Base-by-base conservation (phyloP, 1,140 invertebrate species). In the Euglossa dilemma region DNA sequence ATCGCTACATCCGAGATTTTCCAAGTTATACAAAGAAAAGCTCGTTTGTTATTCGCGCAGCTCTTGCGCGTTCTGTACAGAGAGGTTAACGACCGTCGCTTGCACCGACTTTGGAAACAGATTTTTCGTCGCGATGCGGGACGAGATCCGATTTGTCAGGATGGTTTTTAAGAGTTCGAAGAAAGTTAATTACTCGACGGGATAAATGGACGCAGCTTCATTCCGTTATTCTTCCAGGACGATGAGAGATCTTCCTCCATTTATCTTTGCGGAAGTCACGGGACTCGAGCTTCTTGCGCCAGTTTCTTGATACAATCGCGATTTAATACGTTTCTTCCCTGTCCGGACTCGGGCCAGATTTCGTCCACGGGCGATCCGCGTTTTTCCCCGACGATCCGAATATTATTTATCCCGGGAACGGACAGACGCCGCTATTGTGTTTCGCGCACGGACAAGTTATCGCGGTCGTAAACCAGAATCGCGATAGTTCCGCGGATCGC, bases 151-250 rank as follows among this genome's bases (percentile, higher is more conserved):
- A 81, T 74, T 75, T 74, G 64, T 81, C 71, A 66, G 47, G n/a
- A 74, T 1, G 28, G 79, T 75, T 75, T 74, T 66, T 54, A 54
- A 11, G 36, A 28, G 59, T 23, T 54, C n/a, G 36, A 75, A 81
- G 71, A 75, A 81, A 66, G 79, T 81, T 75, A 75, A 81, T 81
- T 81, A 74, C 71, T 66, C 12, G 7, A 11, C 7, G 59, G 59
- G 64, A 74, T 64, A 80, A 80, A 80, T 28, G 78, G 74, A 70
- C 76, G 66, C 8, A 18, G 59, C 70, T 63, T 74, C 47, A 25
- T 74, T 64, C 78, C 50, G 14, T 36, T 64, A 45, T 80, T 73
- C 69, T 74, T 52, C 50, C 18, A 2, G 16, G 47, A 28, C 50
- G 61, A 75, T 28, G 71, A 75, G 25, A 66, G 57, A 54, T 75